Conservation (phyloP, 2,797 vertebrate species). For the Crypturellus tataupa region DNA sequence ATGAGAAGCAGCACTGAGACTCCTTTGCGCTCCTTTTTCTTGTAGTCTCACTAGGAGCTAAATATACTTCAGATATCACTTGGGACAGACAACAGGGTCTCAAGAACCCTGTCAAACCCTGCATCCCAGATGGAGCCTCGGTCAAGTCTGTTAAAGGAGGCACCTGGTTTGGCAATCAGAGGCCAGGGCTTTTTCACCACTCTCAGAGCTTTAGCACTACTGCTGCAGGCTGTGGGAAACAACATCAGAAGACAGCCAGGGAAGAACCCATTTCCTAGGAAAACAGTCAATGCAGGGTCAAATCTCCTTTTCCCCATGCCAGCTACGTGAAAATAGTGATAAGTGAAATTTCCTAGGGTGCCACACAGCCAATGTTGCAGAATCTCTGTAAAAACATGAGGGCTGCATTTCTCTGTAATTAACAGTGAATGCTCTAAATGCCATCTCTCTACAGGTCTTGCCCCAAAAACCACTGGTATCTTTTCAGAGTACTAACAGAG, state of each 20-base stretch:
- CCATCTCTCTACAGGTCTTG: background rate
- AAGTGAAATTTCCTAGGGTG: background rate
- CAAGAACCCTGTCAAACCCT: background rate
- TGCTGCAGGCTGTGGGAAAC: background rate
- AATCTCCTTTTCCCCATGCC: background rate
- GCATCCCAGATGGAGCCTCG: background rate
- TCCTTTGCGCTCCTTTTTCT: background rate
- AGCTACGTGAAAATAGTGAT: background rate
- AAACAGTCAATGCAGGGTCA: background rate
- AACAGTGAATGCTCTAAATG: background rate
- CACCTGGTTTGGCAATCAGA: background rate
- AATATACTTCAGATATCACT: background rate
- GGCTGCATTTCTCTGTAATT: background rate
- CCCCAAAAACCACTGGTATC: background rate
- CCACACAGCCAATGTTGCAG: background rate
- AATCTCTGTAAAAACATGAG: background rate
- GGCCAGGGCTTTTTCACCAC: background rate
- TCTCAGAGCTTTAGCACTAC: background rate
- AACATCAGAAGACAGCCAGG: background rate
- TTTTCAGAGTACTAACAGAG: background rate
- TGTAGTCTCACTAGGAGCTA: background rate
- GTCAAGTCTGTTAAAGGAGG: background rate
- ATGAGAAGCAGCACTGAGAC: background rate
- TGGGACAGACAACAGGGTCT: background rate
- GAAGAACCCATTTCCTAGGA: background rate